Conservation (phyloP, 2,797 vertebrate genomes). For the Gymnothorax javanicus region DNA sequence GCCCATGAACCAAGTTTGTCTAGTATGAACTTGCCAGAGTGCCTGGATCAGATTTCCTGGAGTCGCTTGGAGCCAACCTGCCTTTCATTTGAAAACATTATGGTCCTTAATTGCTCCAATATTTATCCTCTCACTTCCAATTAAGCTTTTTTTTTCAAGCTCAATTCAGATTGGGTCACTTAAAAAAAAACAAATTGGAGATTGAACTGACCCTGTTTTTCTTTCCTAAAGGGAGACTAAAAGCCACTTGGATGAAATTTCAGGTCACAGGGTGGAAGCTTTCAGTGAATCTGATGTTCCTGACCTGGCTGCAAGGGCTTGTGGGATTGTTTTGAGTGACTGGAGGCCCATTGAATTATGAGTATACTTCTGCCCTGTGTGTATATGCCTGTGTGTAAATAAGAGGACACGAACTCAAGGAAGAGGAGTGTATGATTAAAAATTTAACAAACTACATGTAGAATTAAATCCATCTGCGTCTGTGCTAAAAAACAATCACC, state of each 20-base stretch:
- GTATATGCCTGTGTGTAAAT: background rate
- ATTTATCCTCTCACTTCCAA: conserved; percentile 34
- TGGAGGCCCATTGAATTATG: background rate
- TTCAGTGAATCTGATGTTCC: background rate
- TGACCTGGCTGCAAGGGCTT: conserved; percentile 17
- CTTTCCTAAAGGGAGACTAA: conserved; percentile 11
- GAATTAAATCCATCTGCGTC: no score
- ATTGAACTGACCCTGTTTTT: background rate
- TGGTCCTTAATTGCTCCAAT: conserved; percentile 21
- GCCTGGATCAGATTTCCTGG: conserved; percentile 37
- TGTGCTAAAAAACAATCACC: no score
- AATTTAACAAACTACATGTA: background rate
- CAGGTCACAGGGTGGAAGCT: background rate
- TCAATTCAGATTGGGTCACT: conserved; percentile 11
- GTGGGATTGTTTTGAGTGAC: background rate
- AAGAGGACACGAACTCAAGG: background rate
- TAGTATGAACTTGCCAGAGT: conserved; percentile 17
- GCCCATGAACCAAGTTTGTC: conserved; percentile 42
- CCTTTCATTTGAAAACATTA: conserved; percentile 40
- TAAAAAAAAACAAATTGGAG: conserved; percentile 18
- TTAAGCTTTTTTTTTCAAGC: conserved; percentile 28
- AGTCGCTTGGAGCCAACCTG: conserved; percentile 29
- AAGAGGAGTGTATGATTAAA: background rate
- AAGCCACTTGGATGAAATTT: background rate
- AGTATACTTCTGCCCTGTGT: background rate